Evolutionary conservation across 2,797 vertebrate species (phyloP), one percentile per base, ranked within the genome.

Genomic region (Melopsittacus undulatus): DNA sequence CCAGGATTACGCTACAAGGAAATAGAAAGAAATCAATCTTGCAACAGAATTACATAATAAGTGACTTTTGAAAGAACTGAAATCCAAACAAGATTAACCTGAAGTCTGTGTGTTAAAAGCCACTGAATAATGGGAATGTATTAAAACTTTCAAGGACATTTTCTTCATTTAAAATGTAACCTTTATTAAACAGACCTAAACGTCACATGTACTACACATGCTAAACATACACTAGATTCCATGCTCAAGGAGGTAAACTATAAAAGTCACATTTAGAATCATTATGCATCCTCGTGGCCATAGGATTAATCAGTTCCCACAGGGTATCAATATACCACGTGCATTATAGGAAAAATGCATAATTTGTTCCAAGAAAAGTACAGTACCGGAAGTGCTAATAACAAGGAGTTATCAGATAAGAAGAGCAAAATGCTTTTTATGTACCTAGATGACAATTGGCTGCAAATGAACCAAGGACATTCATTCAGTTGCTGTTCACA

Each of bases 321-420:
- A 36, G 26, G 7, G 30, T 14, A 57, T 22, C 0, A 0, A 8
- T 69, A 13, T 7, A 49, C 2, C 30, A 34, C 0, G 1, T 3
- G 30, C 11, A 3, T 21, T 30, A 49, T 0, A 11, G 13, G 51
- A 15, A 78, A 84, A 82, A 84, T 1, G 2, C 3, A 0, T 13
- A 0, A 12, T 40, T 73, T 66, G 18, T 73, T 54, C 36, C 17
- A 82, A 45, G 48, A 66, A 64, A 82, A 56, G 38, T 45, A 48
- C 36, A 49, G 19, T 5, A 8, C 13, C 2, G 0, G 0, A 0
- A 80, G 10, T 51, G 11, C 30, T 40, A 29, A 14, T 14, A 38
- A 48, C 62, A 36, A 73, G 5, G n/a, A 38, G 27, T 5, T 62
- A 23, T 15, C 36, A 43, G 20, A 34, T 20, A 49, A 36, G 26